phyloP scores from a whole-genome alignment of 2,888 invertebrate genomes.

The Ochropleura plecta region DNA sequence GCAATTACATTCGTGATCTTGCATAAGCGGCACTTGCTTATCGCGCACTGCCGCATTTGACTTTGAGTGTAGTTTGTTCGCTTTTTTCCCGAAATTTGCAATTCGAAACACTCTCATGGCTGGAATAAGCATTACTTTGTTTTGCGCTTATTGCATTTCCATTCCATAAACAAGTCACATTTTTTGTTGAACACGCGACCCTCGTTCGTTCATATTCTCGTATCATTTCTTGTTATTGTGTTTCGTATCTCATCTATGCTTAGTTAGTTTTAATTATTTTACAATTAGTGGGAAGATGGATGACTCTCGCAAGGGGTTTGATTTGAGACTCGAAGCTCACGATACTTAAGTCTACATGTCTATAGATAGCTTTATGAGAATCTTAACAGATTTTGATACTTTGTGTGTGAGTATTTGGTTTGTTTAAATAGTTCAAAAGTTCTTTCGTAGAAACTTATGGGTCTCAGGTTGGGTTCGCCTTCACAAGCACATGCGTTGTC shows the following conservation, averaged over 20 bases:
- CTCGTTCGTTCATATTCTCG: slow-evolving; percentile 53
- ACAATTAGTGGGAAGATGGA: slow-evolving; percentile 82
- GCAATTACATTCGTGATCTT: slow-evolving; percentile 91
- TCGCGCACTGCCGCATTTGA: slow-evolving; percentile 89
- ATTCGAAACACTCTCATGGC: slow-evolving; percentile 86
- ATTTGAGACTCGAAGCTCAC: slow-evolving; percentile 73
- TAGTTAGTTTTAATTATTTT: slow-evolving; percentile 82
- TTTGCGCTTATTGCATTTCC: slow-evolving; percentile 71
- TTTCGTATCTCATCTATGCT: slow-evolving; percentile 71
- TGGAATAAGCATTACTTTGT: slow-evolving; percentile 79
- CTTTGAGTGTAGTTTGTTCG: slow-evolving; percentile 87
- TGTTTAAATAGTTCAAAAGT: slow-evolving; percentile 18
- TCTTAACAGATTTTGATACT: slow-evolving; percentile 41
- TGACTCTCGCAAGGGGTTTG: slow-evolving; percentile 73
- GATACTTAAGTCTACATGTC: slow-evolving; percentile 61
- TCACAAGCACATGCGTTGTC: neutral
- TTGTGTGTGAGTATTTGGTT: slow-evolving; percentile 11
- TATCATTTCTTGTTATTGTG: slow-evolving; percentile 68
- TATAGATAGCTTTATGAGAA: slow-evolving; percentile 11
- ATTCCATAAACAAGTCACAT: slow-evolving; percentile 62
- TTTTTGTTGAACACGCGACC: slow-evolving; percentile 57
- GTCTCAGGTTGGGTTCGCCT: neutral
- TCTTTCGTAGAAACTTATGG: slow-evolving; percentile 7
- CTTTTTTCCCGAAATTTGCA: slow-evolving; percentile 89
- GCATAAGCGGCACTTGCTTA: slow-evolving; percentile 91